Conservation (phyloP, 1,140 invertebrate genomes). For the Magallana ariakensis region DNA sequence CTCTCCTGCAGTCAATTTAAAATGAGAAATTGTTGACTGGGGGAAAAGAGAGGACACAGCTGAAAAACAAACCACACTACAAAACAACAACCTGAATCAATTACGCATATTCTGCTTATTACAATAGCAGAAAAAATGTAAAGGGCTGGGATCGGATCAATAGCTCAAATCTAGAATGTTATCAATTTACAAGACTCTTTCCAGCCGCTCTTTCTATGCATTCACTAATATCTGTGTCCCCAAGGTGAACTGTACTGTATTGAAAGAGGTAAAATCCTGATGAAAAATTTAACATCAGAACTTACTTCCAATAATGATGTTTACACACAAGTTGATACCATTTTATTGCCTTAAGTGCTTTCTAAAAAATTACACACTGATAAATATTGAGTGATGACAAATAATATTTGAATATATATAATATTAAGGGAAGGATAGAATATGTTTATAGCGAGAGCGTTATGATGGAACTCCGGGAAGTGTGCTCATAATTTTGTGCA, state of each 20-base stretch:
- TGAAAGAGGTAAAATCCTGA: constrained; percentile 1
- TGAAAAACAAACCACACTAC: background rate
- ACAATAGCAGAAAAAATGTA: constrained; percentile 19
- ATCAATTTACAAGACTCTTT: constrained; percentile 23
- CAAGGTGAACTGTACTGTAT: constrained; percentile 15
- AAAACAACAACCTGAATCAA: constrained; percentile 1
- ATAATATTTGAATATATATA: background rate
- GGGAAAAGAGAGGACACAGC: too few relatives aligned
- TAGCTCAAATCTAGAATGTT: constrained; percentile 18
- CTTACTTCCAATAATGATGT: background rate
- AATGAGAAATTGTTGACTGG: too few relatives aligned
- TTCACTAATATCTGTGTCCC: constrained; percentile 11
- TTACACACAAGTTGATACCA: constrained; percentile 17
- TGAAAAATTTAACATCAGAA: constrained; percentile 23
- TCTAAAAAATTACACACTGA: background rate
- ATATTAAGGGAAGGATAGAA: too few relatives aligned
- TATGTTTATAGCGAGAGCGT: too few relatives aligned
- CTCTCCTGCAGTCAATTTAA: too few relatives aligned
- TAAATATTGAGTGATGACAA: background rate
- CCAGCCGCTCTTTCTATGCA: constrained; percentile 8
- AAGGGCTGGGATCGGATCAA: constrained; percentile 14
- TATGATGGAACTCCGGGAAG: background rate
- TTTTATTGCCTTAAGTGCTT: constrained; percentile 18
- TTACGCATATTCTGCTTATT: constrained; percentile 15
- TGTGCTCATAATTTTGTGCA: background rate